Conservation (phyloP, 2,888 invertebrate species). For the Tetrapedia diversipes region DNA sequence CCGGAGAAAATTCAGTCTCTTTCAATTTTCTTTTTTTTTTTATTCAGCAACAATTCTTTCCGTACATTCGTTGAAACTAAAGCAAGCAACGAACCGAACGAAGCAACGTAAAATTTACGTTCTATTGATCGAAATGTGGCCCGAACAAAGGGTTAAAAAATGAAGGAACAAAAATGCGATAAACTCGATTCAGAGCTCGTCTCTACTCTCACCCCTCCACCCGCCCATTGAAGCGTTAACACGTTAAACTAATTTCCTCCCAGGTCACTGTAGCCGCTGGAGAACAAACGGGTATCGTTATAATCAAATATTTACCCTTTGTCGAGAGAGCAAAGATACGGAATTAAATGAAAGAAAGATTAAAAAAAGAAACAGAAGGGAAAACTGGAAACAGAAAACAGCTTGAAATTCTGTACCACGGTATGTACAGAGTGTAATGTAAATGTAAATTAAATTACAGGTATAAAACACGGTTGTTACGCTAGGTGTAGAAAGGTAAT, state of each 20-base stretch:
- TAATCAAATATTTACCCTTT: not conserved
- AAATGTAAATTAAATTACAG: too few species aligned
- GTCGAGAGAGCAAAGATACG: not conserved
- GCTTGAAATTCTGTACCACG: too few species aligned
- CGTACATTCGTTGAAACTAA: not conserved
- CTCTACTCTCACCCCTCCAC: too few species aligned
- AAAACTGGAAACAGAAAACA: too few species aligned
- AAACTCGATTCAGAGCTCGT: not conserved
- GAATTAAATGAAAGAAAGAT: not conserved
- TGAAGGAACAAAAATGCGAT: not conserved
- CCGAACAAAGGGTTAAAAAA: not conserved
- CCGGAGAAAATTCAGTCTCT: too few species aligned
- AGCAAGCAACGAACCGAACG: not conserved
- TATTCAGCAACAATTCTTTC: too few species aligned
- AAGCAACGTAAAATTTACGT: not conserved
- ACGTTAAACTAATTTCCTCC: conserved; percentile 26
- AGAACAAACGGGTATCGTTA: not conserved
- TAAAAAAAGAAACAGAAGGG: not conserved
- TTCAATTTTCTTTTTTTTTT: too few species aligned
- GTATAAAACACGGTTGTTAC: too few species aligned
- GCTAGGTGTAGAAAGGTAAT: too few species aligned
- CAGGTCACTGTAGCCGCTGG: conserved; percentile 12
- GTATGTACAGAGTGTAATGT: too few species aligned
- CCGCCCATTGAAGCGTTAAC: not conserved
- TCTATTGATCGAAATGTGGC: not conserved